Conservation (phyloP, 1,140 invertebrate genomes). For the Oryzaephilus surinamensis region DNA sequence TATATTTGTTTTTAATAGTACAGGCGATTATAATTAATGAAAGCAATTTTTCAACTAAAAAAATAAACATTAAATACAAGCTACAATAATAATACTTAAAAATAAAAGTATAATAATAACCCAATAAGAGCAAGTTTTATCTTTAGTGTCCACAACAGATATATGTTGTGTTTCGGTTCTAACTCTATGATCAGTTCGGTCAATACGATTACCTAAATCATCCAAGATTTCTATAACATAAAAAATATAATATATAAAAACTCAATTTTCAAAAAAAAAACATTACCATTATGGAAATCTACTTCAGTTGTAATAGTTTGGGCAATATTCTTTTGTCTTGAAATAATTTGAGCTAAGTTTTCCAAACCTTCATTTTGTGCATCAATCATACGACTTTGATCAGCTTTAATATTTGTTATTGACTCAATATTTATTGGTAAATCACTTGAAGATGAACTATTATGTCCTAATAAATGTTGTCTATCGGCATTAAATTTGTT, state of each 20-base stretch:
- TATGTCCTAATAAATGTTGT: slow-evolving; percentile 17
- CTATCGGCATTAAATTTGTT: slow-evolving; percentile 23
- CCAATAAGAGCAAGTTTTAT: slow-evolving; percentile 64
- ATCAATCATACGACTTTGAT: slow-evolving; percentile 32
- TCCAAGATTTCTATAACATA: slow-evolving; percentile 62
- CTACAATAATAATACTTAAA: slow-evolving; percentile 39
- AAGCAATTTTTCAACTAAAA: too few relatives aligned
- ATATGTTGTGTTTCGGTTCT: slow-evolving; percentile 56
- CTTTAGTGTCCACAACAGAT: slow-evolving; percentile 51
- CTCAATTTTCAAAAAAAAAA: slow-evolving; percentile 9
- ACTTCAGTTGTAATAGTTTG: slow-evolving; percentile 65
- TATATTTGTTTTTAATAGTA: neutral
- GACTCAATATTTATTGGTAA: slow-evolving; percentile 4
- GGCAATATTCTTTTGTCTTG: slow-evolving; percentile 66
- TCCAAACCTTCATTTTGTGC: slow-evolving; percentile 71
- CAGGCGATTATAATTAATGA: too few relatives aligned
- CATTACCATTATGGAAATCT: slow-evolving; percentile 63
- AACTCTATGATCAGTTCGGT: slow-evolving; percentile 55
- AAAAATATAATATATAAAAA: slow-evolving; percentile 2
- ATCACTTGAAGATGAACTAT: slow-evolving; percentile 9
- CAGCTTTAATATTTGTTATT: slow-evolving; percentile 6
- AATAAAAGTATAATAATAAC: slow-evolving; percentile 54
- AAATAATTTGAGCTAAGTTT: slow-evolving; percentile 61
- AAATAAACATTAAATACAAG: slow-evolving; percentile 17
- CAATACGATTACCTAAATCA: slow-evolving; percentile 64